These are phyloP conservation scores for Glossophaga mutica DNA, from an alignment of 2,797 vertebrate genomes.

Conservation along the genomic window DNA sequence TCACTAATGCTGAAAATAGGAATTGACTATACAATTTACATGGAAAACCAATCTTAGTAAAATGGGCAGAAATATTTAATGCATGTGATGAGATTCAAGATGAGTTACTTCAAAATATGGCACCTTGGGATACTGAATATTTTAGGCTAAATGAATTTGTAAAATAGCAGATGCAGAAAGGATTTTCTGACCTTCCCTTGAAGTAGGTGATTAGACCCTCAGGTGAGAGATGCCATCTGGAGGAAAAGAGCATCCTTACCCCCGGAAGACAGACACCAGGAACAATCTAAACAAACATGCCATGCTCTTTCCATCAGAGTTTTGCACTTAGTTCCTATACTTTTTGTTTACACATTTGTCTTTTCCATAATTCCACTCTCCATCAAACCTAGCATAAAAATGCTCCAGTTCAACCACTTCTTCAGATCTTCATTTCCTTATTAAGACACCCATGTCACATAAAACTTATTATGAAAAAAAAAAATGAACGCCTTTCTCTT, in stretches of 20 bases:
- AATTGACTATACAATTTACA: background rate
- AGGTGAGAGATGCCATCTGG: background rate
- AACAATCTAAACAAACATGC: background rate
- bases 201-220: background rate
- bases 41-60: background rate
- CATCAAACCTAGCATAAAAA: background rate
- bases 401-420: background rate
- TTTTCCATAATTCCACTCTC: background rate
- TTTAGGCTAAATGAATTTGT: background rate
- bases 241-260: background rate
- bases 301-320: background rate
- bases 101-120: background rate
- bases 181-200: background rate
- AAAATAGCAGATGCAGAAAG: background rate
- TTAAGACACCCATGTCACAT: background rate
- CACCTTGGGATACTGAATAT: background rate
- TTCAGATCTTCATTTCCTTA: background rate
- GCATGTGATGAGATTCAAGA: background rate
- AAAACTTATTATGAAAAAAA: background rate
- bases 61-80: background rate
- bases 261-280: background rate
- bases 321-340: background rate
- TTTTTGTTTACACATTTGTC: background rate
- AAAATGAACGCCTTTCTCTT: background rate
- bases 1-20: background rate